These are phyloP conservation scores for Autographa pulchrina DNA, from an alignment of 2,888 invertebrate species.

Conservation along the genomic window DNA sequence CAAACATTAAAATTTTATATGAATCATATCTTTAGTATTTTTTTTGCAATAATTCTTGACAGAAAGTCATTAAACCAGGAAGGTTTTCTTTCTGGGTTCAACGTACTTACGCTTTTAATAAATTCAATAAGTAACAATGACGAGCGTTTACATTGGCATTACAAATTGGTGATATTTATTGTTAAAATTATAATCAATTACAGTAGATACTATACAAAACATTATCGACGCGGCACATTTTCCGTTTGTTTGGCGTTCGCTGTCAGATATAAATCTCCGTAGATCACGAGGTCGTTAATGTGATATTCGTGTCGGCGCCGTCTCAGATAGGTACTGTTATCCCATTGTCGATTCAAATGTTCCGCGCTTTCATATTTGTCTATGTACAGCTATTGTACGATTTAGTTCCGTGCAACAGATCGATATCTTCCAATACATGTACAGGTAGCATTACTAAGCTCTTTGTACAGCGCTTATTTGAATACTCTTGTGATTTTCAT, in stretches of 20 bases:
- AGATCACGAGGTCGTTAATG: conserved; percentile 88
- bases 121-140: neutral
- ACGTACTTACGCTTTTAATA: neutral
- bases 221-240: conserved; percentile 44
- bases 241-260: conserved; percentile 67
- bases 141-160: conserved; percentile 7
- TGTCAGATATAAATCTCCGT: conserved; percentile 86
- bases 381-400: conserved; percentile 75
- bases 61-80: neutral
- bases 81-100: neutral
- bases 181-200: conserved; percentile 36
- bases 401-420: conserved; percentile 73
- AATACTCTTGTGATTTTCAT: conserved; percentile 37
- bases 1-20: neutral
- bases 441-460: conserved; percentile 47
- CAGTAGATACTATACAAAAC: conserved; percentile 45
- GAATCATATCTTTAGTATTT: neutral
- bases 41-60: neutral
- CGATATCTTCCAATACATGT: conserved; percentile 59
- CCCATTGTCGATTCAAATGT: conserved; percentile 86
- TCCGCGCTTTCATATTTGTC: conserved; percentile 85
- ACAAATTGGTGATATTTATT: conserved; percentile 12
- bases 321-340: conserved; percentile 83
- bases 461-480: conserved; percentile 34
- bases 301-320: conserved; percentile 87